Base-by-base conservation (phyloP, 2,113 vertebrate genomes). In the Notothenia rossii region DNA sequence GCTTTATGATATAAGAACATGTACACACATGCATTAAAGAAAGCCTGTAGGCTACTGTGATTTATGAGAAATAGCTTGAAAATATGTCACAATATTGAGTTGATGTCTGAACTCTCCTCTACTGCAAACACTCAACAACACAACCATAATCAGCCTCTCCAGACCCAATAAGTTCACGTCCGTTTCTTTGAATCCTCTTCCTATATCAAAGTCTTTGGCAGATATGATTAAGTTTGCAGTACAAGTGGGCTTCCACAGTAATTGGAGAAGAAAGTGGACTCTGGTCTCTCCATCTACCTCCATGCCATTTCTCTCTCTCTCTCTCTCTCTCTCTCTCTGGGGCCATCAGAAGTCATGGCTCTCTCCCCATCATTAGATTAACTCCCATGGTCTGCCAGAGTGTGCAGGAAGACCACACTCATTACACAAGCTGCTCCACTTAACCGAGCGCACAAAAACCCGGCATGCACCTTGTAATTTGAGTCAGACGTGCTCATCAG, bases 281-380 rank as follows among this genome's bases (percentile, higher is more conserved):
- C 20, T 73, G 67, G 56, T 75, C 58, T 61, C 67, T 77, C 69
- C 79, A 82, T 91, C 77, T 60, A 55, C 60, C 48, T 77, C 71
- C 36, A 36, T 79, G 25, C 77, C 36, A 13, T 59, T 9, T n/a
- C 53, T 49, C 53, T 49, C 67, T 61, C 62, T 68, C 51, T 29
- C 48, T 58, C 18, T 53, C 70, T 51, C 65, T 71, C 64, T 63
- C 61, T 64, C 75, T 73, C 61, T 84, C 46, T 63, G 69, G 68
- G 48, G 69, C 84, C 78, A 92, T 91, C 86, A 89, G 68, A 79
- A 84, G 64, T 62, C 67, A 58, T 81, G 59, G 68, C 51, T 83
- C 82, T 78, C 79, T 84, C 55, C 17, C 61, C 71, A 72, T 93
- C 88, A 94, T 95, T 94, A 91, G 92, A 94, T 95, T 92, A 94